Evolutionary conservation across 2,113 vertebrate species (phyloP).

Genomic region (Urocolius indicus): DNA sequence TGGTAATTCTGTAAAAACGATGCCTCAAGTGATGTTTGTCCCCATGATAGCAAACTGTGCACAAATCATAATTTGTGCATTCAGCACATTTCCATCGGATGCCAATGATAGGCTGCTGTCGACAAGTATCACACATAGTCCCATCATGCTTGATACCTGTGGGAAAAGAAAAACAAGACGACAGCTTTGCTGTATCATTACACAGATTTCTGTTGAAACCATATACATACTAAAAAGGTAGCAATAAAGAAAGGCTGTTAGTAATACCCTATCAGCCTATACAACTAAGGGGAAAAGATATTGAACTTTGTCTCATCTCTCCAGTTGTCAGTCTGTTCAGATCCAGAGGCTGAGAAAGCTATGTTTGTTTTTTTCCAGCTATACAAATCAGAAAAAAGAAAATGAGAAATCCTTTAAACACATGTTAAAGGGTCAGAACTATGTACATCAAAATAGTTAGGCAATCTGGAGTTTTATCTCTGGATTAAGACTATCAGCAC

Average conservation of each 20-base stretch:
- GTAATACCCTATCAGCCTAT: background rate
- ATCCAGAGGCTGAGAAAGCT: background rate
- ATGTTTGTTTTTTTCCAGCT: background rate
- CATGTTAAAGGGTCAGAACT: background rate
- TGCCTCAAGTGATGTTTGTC: conserved; percentile 98
- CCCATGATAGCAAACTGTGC: conserved; percentile 98
- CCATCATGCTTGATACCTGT: conserved; percentile 98
- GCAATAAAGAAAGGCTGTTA: background rate
- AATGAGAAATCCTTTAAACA: background rate
- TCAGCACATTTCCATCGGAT: conserved; percentile 99
- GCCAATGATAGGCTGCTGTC: conserved; percentile 98
- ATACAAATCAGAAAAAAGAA: background rate
- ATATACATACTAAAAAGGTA: background rate
- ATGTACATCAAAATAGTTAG: rapidly evolving
- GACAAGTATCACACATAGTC: conserved; percentile 99
- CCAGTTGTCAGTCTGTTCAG: background rate
- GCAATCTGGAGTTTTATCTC: background rate
- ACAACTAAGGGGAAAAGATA: background rate
- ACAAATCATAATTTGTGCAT: conserved; percentile 98
- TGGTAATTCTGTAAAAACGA: conserved; percentile 98
- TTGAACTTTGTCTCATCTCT: background rate
- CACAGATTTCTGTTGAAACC: background rate
- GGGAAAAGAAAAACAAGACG: background rate
- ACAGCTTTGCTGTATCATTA: background rate
- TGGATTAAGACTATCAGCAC: background rate